Evolutionary conservation across 2,888 invertebrate genomes (phyloP), one percentile per base, ranked within the genome.

Genomic region (Clostera curtula): DNA sequence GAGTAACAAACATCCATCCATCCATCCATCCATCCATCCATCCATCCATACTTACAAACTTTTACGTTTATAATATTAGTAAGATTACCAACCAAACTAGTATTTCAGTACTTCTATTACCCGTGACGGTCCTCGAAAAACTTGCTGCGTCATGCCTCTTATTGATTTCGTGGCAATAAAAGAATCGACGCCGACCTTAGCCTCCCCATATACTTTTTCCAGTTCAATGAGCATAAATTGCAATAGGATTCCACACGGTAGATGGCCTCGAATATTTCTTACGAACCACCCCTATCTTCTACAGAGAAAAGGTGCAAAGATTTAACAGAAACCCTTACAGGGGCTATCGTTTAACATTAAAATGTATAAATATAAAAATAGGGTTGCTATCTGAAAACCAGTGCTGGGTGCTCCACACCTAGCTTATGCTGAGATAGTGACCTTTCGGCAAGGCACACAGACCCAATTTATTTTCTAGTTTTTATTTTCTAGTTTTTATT

Each of bases 201-300:
- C 67, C 57, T 71, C 75, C 75, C 76, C 70, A 62, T 72, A 76
- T 66, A 76, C 72, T 77, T 76, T 75, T 73, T 72, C 69, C 77
- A 57, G 71, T 65, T 72, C 80, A 77, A 65, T 73, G 79, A 72
- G 69, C 76, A 75, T 79, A 77, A 82, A 83, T 80, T 80, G 80
- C 80, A 75, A 80, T 76, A 71, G 76, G 77, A 83, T 80, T 77
- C 68, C 71, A 55, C 59, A 59, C 67, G 65, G 71, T 69, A 58
- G 66, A 72, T 72, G 56, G 64, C 46, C 64, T 61, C 71, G 49
- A 75, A 75, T 72, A 68, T 71, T 74, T 73, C 65, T 69, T 62
- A 52, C 50, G 55, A 57, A 49, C 32, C 36, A 59, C 57, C 58
- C 59, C 52, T 60, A 57, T 60, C 70, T 65, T 43, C 60, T 53